phyloP scores from a whole-genome alignment of 2,797 vertebrate species.

The Cynopterus sphinx region DNA sequence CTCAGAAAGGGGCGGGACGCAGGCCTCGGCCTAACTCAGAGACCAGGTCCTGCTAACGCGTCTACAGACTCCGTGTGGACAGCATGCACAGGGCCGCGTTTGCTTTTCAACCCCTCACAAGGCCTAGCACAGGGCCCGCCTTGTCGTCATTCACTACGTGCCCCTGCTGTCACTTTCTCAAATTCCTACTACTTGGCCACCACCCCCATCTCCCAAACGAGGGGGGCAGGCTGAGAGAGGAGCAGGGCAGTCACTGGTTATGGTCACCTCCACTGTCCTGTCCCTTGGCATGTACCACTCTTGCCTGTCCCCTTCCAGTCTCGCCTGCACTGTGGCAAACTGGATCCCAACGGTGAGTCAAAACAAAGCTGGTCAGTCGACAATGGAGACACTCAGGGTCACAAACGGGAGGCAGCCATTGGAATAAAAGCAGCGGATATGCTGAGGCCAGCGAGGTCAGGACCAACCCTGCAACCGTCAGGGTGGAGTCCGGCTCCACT shows the following conservation, averaged over 20 bases:
- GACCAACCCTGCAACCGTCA: background rate
- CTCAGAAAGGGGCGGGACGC: background rate
- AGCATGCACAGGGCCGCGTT: background rate
- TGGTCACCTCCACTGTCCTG: too few species aligned
- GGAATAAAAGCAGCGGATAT: background rate
- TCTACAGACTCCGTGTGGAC: background rate
- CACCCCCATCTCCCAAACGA: background rate
- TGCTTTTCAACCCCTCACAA: background rate
- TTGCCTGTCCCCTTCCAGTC: background rate
- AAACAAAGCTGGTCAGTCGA: too few species aligned
- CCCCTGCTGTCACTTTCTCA: background rate
- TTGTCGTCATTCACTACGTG: too few species aligned
- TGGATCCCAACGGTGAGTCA: background rate
- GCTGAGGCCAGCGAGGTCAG: background rate
- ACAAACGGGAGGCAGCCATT: background rate
- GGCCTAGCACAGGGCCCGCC: background rate
- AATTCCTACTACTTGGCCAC: background rate
- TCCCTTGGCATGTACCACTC: background rate
- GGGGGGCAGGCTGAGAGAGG: background rate
- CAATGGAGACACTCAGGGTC: rapidly evolving
- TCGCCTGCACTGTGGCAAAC: background rate
- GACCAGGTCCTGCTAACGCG: background rate
- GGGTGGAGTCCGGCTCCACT: background rate
- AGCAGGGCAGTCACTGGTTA: background rate
- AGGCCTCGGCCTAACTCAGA: background rate